Percentiles rank a stretch among this genome's conserved stretches.
These are phyloP conservation scores for Bombyx mandarina DNA, from an alignment of 1,140 invertebrate species.

Conservation along the genomic window DNA sequence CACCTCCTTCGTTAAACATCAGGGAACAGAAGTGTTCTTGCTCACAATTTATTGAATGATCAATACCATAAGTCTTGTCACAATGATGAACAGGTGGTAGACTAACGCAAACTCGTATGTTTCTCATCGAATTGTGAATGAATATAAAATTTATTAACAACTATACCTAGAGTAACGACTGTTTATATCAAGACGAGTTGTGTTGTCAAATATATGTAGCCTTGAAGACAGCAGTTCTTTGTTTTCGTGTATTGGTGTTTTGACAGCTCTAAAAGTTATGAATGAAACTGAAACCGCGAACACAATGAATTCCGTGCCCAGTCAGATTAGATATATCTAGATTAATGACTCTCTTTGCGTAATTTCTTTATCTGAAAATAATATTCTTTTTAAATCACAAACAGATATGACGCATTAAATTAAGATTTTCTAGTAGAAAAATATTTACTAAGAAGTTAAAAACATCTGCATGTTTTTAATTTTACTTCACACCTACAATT, in stretches of 20 bases:
- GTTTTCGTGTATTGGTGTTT: constrained; percentile 53
- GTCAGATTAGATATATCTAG: constrained; percentile 59
- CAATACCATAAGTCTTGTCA: constrained; percentile 30
- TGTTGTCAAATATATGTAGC: no score
- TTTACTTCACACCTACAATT: no score
- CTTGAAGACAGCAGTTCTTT: constrained; percentile 28
- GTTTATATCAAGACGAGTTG: no score
- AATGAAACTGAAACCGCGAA: constrained; percentile 53
- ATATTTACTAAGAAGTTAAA: no score
- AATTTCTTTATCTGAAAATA: constrained; percentile 8
- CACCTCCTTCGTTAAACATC: no score
- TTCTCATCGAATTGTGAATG: constrained; percentile 32
- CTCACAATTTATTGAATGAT: no score
- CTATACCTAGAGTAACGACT: no score
- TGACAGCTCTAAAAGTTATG: constrained; percentile 65
- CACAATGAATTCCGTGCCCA: constrained; percentile 61
- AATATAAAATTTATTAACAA: constrained; percentile 10
- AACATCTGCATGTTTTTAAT: no score
- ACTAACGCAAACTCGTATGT: constrained; percentile 21
- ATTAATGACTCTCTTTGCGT: constrained; percentile 27
- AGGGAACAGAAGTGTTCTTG: no score
- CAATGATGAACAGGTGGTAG: constrained; percentile 59
- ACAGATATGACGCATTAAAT: no score
- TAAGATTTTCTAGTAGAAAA: no score
- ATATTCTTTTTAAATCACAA: neutral